Base-by-base conservation (phyloP, 2,797 vertebrate species). In the Zalophus californianus region DNA sequence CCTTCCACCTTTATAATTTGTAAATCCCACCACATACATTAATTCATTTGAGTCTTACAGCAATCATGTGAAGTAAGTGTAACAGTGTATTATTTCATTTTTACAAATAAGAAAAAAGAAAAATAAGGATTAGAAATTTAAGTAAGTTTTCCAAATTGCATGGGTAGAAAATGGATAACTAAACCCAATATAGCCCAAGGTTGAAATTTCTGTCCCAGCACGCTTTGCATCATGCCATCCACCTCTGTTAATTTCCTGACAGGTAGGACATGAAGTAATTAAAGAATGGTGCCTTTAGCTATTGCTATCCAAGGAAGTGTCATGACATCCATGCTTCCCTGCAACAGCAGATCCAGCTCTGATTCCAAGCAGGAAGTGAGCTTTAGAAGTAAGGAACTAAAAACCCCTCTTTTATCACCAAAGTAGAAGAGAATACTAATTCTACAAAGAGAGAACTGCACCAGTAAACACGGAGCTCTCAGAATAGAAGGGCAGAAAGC, bases 401-500 rank as follows among this genome's bases (percentile, higher is more conserved):
- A 97, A 96, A 73, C 38, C 23, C 32, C 48, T 96, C n/a, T 84
- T 91, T 21, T 14, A 93, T 91, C 89, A 96, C 78, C 91, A 93
- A 82, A 97, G 48, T 54, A 38, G 41, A 93, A 92, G 60, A 89
- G 72, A 92, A 92, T 80, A 85, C 35, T 95, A 96, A 98, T 97
- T 96, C 66, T 92, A n/a, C 27, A 35, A 66, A 93, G 75, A 92
- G 79, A 96, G 90, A 78, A 64, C 86, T 97, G 77, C 91, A 90
- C 86, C 29, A 73, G 38, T 41, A 92, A 66, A 94, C 50, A 88
- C 25, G 44, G 70, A 75, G 25, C 73, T 94, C 90, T 96, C 87
- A 93, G 64, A 96, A 94, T 87, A 95, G 72, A 94, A 92, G 83
- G 79, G 56, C 77, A 95, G 89, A 94, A 25, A 94, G 78, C 72